Conservation (phyloP, 64 coral and sea anemone species). For the Stylophora pistillata region DNA sequence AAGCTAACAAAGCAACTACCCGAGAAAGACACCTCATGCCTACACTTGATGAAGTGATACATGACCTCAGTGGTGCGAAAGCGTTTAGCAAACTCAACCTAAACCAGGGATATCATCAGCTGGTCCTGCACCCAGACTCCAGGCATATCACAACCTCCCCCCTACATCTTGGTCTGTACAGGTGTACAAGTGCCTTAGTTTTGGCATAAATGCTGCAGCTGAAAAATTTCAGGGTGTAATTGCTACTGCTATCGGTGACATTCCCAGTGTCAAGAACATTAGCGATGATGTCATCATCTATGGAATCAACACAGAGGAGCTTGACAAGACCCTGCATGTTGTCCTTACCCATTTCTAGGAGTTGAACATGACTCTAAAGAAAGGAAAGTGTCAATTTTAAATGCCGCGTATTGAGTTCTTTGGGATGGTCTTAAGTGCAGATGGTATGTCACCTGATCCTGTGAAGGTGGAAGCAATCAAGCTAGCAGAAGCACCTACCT, state of each 20-base stretch:
- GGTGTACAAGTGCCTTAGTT: too few relatives aligned
- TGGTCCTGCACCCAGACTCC: too few relatives aligned
- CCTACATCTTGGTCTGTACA: too few relatives aligned
- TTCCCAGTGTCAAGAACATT: conserved; percentile 60
- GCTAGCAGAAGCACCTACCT: conserved; percentile 1
- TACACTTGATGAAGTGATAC: conserved; percentile 54
- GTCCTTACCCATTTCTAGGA: conserved; percentile 43
- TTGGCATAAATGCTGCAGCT: too few relatives aligned
- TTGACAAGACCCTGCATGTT: conserved; percentile 37
- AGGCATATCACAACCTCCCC: too few relatives aligned
- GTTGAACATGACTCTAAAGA: conserved; percentile 43
- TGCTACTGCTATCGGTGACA: conserved; percentile 39
- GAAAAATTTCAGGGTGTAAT: conserved; percentile 30
- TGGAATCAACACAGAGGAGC: conserved; percentile 26
- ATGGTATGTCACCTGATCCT: conserved; percentile 42
- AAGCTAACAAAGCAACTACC: conserved; percentile 40
- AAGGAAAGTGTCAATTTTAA: conserved; percentile 50
- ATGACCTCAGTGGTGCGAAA: conserved; percentile 50
- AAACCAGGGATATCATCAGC: too few relatives aligned
- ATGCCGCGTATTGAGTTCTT: conserved; percentile 50
- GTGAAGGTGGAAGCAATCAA: conserved; percentile 30
- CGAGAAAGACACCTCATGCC: conserved; percentile 43
- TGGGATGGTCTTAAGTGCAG: conserved; percentile 51
- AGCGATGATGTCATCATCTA: conserved; percentile 50
- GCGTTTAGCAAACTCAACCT: too few relatives aligned